phyloP scores from a whole-genome alignment of 2,797 vertebrate genomes.

The Percopsis omiscomaycus region DNA sequence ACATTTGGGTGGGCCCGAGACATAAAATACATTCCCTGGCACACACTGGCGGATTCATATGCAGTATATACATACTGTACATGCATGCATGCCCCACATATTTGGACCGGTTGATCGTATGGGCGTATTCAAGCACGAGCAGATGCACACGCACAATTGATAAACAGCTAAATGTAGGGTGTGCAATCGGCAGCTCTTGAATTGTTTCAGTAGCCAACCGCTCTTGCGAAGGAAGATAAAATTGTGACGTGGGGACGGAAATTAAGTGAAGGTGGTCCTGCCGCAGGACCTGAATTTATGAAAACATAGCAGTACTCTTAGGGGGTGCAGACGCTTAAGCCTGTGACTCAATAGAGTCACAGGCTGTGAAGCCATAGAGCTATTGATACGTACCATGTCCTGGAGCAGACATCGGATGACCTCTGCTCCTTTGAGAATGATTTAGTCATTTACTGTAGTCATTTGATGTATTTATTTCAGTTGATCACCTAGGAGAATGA shows the following conservation, averaged over 20 bases:
- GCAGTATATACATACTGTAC: not conserved
- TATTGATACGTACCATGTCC: too few species aligned
- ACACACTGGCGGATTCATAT: slow-evolving; percentile 51
- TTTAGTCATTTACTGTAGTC: too few species aligned
- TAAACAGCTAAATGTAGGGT: too few species aligned
- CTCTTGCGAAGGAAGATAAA: not conserved
- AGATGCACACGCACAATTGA: slow-evolving; percentile 24
- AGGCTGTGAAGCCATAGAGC: too few species aligned
- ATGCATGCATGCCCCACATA: slow-evolving; percentile 26
- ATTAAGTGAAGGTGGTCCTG: slow-evolving; percentile 7
- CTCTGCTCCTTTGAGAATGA: too few species aligned
- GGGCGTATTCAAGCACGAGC: slow-evolving; percentile 49
- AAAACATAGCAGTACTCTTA: slow-evolving; percentile 1
- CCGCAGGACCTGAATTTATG: not conserved
- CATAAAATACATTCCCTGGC: slow-evolving; percentile 29
- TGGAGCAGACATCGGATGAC: too few species aligned
- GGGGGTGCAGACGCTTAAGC: not conserved
- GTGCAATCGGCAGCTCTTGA: too few species aligned
- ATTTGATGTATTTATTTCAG: too few species aligned
- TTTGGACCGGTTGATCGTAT: slow-evolving; percentile 21
- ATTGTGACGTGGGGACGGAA: not conserved
- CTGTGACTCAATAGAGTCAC: too few species aligned
- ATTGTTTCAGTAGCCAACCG: too few species aligned
- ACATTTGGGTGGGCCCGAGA: slow-evolving; percentile 24
- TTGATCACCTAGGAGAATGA: too few species aligned